Evolutionary conservation across 2,797 vertebrate genomes (phyloP).

Genomic region (Mycteria americana): DNA sequence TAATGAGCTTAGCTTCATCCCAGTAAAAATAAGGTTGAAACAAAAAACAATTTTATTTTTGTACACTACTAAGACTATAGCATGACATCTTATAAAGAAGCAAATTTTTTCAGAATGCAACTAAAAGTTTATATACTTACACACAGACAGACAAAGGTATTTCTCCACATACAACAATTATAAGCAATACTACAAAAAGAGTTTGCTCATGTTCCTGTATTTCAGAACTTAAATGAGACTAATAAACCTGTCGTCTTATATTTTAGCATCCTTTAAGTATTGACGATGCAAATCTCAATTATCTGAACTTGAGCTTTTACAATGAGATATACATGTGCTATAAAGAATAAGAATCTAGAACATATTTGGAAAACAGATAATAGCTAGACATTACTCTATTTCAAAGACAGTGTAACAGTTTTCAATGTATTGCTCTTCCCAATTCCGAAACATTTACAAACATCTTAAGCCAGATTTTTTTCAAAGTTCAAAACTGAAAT

Average conservation of each 20-base stretch:
- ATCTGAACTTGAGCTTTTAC: neutral
- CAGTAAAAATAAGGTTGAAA: neutral
- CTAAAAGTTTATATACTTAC: neutral
- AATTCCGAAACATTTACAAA: constrained; percentile 3
- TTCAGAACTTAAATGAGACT: neutral
- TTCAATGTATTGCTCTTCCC: neutral
- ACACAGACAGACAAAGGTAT: neutral
- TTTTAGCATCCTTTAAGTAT: constrained; percentile 2
- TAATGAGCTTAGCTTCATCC: neutral
- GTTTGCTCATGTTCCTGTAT: neutral
- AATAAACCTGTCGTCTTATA: neutral
- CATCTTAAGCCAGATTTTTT: neutral
- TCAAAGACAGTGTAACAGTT: neutral
- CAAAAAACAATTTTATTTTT: neutral
- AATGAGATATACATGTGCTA: neutral
- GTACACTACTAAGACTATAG: neutral
- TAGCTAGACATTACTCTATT: neutral
- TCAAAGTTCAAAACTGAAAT: neutral
- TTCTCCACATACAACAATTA: neutral
- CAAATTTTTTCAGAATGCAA: neutral
- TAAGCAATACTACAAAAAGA: neutral
- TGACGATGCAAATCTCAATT: constrained; percentile 5
- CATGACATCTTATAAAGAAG: neutral
- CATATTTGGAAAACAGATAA: neutral
- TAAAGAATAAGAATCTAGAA: neutral